phyloP scores from a whole-genome alignment of 1,140 invertebrate genomes.

The Ceratitis capitata region DNA sequence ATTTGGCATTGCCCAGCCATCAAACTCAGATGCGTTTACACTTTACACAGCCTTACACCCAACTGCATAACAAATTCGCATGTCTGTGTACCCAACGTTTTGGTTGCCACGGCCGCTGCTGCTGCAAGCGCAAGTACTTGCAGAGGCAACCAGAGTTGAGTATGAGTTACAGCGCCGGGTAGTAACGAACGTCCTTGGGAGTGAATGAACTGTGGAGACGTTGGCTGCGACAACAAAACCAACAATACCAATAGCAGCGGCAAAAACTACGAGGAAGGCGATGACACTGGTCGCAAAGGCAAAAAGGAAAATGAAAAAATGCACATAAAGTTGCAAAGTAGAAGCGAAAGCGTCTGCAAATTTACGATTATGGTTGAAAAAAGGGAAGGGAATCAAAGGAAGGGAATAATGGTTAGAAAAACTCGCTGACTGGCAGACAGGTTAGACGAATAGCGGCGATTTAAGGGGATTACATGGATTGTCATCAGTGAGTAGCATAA shows the following conservation, averaged over 20 bases:
- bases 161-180: slow-evolving; percentile 15
- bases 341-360: slow-evolving; percentile 39
- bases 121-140: neutral
- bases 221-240: slow-evolving; percentile 6
- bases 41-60: neutral
- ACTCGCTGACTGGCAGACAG: neutral
- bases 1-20: neutral
- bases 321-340: neutral
- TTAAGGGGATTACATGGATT: too few species aligned
- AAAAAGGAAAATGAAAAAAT: neutral
- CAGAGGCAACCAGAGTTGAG: neutral
- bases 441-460: neutral
- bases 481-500: too few species aligned
- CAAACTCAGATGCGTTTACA: too few species aligned
- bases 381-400: too few species aligned
- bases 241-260: neutral
- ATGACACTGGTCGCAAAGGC: neutral
- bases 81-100: too few species aligned
- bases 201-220: slow-evolving; percentile 41
- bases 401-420: neutral
- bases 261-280: neutral
- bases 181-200: slow-evolving; percentile 44
- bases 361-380: neutral
- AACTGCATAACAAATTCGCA: too few species aligned
- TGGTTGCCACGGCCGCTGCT: neutral